Base-by-base conservation (phyloP, 1,140 invertebrate species). In the Zaprionus inermis region DNA sequence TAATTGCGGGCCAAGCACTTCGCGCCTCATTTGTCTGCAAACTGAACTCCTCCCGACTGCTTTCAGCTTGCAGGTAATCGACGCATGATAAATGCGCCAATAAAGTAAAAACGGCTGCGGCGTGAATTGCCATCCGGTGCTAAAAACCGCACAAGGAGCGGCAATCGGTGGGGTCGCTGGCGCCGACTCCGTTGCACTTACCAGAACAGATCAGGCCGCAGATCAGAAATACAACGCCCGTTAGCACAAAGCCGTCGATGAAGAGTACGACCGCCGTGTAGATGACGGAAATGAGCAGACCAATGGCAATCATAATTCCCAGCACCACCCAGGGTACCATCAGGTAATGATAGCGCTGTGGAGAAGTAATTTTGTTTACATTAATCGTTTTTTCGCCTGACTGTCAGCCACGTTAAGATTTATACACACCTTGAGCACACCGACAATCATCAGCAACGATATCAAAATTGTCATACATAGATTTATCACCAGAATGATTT, bases 281-380 rank as follows among this genome's bases (percentile, higher is more conserved):
- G 34, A 97, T 93, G 20, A 97, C 94, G 61, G 95, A 96, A 64
- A 97, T 94, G 20, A 96, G 91, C 49, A 97, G 85, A 6, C 95
- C 95, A 63, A 97, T 93, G 0, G 95, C 95, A 32, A 97, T 93
- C 93, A 97, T 96, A 34, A 97, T 94, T 0, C 96, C 96, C 22
- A 97, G 92, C 24, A 96, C 94, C 14, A 97, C 95, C 96, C 96
- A 97, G 30, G 96, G 96, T 20, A 97, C 93, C 96, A 97, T 96
- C 72, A 96, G 92, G 92, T 95, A 96, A 69, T 95, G 96, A 78
- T 96, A 96, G 86, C 94, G 93, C 96, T 97, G 92, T 6, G 16
- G 44, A 18, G 10, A 94, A 93, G 5, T 28, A 28, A 68, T 32
- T 18, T 9, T 16, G 16, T 16, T 44, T 3, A 38, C 2, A 68